Evolutionary conservation across 2,113 vertebrate species (phyloP), one percentile per base, ranked within the genome.

Genomic region (Gorsachius goisagi): DNA sequence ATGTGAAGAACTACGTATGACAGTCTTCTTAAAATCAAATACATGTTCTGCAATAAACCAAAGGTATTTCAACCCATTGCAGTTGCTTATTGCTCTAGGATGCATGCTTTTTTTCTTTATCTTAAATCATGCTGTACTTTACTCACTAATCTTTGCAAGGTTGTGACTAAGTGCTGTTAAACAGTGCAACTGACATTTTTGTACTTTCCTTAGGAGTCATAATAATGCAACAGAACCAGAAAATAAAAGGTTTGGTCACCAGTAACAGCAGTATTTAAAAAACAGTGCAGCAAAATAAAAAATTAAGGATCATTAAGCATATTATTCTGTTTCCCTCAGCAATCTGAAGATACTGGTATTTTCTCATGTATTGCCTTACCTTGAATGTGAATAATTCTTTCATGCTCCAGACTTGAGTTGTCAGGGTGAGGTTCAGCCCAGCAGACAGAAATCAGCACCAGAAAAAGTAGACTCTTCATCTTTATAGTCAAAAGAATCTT

Each of bases 381-480:
- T 99, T 97, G 98, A 92, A 99, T 74, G 80, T 99, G 99, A 97
- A 99, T 98, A 93, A 99, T 99, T 96, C 98, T 98, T 86, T 98
- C 98, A 93, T 98, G 97, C 73, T 97, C 98, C 97, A 98, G 96
- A 89, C 98, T 98, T 88, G 97, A 98, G 66, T 97, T 98, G 90
- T 94, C 82, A 89, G 98, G 97, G 75, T 98, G 97, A 94, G 97
- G 98, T 97, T 98, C 98, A 97, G 98, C 98, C 98, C 99, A 98
- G 84, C 98, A 99, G 97, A 98, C 76, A 90, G 98, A 98, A 96
- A 99, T 97, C 92, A 99, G 97, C 97, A 98, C 98, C 98, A 99
- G 98, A 92, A 98, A 98, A 96, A 99, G 98, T 93, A 99, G 97
- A 95, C 81, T 98, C 95, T 96, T 99, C 99, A 99, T 99, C 95